phyloP scores from a whole-genome alignment of 2,888 invertebrate genomes.

The Epistrophe grossulariae region DNA sequence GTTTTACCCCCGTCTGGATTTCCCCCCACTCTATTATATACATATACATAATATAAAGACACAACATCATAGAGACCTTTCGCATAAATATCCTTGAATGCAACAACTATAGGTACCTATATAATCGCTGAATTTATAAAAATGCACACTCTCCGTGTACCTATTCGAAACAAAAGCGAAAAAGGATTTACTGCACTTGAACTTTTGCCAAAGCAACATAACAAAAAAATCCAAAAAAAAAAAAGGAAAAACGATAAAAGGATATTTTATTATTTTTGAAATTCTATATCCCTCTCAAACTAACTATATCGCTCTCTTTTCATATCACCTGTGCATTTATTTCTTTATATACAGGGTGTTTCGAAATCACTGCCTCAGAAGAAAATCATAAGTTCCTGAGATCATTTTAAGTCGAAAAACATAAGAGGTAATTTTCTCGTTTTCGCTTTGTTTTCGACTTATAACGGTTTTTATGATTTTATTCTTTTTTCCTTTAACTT shows the following conservation, averaged over 20 bases:
- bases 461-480: too few species aligned
- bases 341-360: background rate
- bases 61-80: slow-evolving; percentile 14
- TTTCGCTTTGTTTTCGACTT: too few species aligned
- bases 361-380: too few species aligned
- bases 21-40: slow-evolving; percentile 21
- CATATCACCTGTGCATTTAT: slow-evolving; percentile 3
- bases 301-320: too few species aligned
- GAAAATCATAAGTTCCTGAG: too few species aligned
- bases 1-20: slow-evolving; percentile 64
- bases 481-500: too few species aligned
- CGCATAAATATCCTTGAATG: slow-evolving; percentile 30
- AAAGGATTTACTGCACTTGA: slow-evolving; percentile 73
- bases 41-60: background rate
- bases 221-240: background rate
- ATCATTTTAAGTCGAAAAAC: too few species aligned
- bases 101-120: slow-evolving; percentile 46
- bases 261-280: slow-evolving; percentile 68
- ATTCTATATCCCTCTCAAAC: slow-evolving; percentile 37
- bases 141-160: slow-evolving; percentile 25
- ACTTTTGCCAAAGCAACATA: slow-evolving; percentile 66
- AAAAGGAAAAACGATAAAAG: slow-evolving; percentile 24
- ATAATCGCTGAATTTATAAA: slow-evolving; percentile 2
- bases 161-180: slow-evolving; percentile 68
- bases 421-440: too few species aligned